A percentile compares a stretch with the other conserved stretches of the same genome.
phyloP scores from a whole-genome alignment of 2,113 vertebrate species.

The Zosterops lateralis region DNA sequence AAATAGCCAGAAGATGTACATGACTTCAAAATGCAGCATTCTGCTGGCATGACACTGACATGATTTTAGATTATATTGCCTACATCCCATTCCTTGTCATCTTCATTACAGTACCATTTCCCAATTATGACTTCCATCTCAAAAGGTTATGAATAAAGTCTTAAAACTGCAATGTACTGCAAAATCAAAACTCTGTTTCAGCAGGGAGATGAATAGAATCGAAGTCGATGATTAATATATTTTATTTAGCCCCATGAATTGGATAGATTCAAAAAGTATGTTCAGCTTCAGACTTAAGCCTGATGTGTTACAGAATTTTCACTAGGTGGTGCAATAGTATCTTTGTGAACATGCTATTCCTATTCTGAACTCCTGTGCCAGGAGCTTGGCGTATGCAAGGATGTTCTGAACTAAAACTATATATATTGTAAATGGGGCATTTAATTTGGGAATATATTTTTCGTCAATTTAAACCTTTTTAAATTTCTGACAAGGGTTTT shows the following conservation, averaged over 20 bases:
- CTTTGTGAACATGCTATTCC: background rate
- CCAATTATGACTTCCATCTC: background rate
- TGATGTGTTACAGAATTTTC: background rate
- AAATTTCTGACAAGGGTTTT: background rate
- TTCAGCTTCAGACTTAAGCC: background rate
- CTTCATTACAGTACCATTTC: background rate
- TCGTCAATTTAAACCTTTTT: background rate
- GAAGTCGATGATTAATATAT: accelerated
- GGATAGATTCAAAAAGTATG: accelerated
- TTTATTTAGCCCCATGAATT: background rate
- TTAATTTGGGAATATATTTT: background rate
- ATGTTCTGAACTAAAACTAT: background rate
- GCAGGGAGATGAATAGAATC: background rate
- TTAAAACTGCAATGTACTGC: background rate
- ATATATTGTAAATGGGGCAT: background rate
- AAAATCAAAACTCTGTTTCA: background rate
- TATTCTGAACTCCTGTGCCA: too few species aligned
- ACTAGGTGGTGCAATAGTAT: constrained; percentile 39
- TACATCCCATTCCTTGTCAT: background rate
- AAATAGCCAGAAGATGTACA: background rate
- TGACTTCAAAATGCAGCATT: background rate
- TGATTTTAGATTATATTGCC: background rate
- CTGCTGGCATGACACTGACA: background rate
- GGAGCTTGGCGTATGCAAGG: background rate
- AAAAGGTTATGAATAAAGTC: background rate